Percentiles rank a stretch among this genome's conserved stretches.
phyloP scores from a whole-genome alignment of 2,888 invertebrate species.

The Ptilodon capucinus region DNA sequence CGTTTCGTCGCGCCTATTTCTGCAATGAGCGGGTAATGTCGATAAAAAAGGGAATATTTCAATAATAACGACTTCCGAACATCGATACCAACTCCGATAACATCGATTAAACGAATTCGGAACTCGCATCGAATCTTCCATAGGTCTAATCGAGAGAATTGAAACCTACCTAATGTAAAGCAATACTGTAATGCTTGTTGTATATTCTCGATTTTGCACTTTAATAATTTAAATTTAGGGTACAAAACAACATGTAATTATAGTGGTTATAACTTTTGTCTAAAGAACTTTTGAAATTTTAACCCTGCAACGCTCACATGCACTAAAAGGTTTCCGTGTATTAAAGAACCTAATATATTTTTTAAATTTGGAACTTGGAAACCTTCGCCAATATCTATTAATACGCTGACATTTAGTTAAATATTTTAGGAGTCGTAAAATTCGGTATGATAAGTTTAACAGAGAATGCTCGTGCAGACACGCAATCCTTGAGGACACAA shows the following conservation, averaged over 20 bases:
- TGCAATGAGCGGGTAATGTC: slow-evolving; percentile 16
- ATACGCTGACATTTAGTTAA: slow-evolving; percentile 24
- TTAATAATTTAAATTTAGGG: too few relatives aligned
- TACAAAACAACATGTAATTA: too few relatives aligned
- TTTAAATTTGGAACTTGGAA: not conserved
- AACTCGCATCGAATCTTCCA: not conserved
- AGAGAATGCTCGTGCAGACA: slow-evolving; percentile 44
- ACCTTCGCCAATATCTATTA: not conserved
- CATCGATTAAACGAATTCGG: not conserved
- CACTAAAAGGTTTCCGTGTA: too few relatives aligned
- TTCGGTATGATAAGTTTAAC: slow-evolving; percentile 39
- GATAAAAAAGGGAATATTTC: slow-evolving; percentile 19
- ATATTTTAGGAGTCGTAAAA: slow-evolving; percentile 41
- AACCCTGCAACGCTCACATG: too few relatives aligned
- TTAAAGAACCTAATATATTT: not conserved
- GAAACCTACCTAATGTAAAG: too few relatives aligned
- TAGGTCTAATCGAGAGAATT: too few relatives aligned
- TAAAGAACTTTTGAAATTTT: too few relatives aligned
- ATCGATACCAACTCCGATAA: not conserved
- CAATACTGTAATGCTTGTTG: too few relatives aligned
- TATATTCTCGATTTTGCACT: too few relatives aligned
- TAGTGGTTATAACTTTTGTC: too few relatives aligned
- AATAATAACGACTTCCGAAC: slow-evolving; percentile 27
- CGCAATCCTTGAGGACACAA: slow-evolving; percentile 59
- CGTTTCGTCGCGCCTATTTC: too few relatives aligned